phyloP scores from a whole-genome alignment of 2,113 vertebrate species.

The Gymnobelideus leadbeateri region DNA sequence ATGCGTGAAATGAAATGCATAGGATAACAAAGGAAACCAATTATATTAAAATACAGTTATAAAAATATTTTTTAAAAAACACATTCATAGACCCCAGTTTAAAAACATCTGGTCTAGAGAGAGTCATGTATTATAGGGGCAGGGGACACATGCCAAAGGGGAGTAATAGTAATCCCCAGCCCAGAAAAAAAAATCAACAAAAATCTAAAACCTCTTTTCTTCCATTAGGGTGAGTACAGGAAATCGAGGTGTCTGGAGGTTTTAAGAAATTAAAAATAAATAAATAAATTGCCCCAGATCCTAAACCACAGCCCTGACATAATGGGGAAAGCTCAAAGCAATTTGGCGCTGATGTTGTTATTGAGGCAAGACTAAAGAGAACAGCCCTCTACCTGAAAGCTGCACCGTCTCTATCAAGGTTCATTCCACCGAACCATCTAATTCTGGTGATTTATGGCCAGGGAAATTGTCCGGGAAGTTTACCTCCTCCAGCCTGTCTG shows the following conservation, averaged over 20 bases:
- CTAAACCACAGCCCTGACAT: slow-evolving; percentile 6
- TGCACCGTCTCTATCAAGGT: background rate
- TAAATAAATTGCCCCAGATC: background rate
- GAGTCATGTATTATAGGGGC: background rate
- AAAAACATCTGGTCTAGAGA: background rate
- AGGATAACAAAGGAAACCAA: background rate
- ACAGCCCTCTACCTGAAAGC: background rate
- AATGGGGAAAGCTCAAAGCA: background rate
- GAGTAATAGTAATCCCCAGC: background rate
- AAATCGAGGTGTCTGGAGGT: background rate
- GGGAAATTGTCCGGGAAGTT: background rate
- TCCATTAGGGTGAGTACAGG: background rate
- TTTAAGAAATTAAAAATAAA: background rate
- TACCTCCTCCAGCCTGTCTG: slow-evolving; percentile 3
- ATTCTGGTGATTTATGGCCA: slow-evolving; percentile 9
- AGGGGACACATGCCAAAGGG: background rate
- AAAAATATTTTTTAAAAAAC: background rate
- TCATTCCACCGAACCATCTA: slow-evolving; percentile 8
- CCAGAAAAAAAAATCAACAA: background rate
- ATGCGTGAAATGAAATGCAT: background rate
- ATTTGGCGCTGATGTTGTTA: background rate
- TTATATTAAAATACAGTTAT: background rate
- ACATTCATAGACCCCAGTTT: background rate
- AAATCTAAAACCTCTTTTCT: background rate
- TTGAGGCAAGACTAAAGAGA: background rate